Base-by-base conservation (phyloP, 1,140 invertebrate genomes). In the Drosophila miranda region DNA sequence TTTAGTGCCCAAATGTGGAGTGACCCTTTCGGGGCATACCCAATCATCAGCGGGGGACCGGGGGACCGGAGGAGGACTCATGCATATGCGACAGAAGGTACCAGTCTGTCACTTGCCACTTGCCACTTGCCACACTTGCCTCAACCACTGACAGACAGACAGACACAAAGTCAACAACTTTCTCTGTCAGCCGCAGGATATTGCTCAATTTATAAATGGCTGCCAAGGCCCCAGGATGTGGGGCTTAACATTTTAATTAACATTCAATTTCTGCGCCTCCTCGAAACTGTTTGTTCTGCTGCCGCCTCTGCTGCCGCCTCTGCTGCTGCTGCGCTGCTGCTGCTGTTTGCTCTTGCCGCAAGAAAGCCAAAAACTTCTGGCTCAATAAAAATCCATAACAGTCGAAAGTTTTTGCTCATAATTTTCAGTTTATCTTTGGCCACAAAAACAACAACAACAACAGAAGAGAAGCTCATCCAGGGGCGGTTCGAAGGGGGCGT, bases 371-470 rank as follows among this genome's bases (percentile, higher is more conserved):
- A 54, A 59, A 64, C 63, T 34, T 62, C 48, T 68, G 62, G 68
- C 57, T 73, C 63, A 60, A 78, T 78, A 78, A 78, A 78, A 78
- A 78, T 78, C 57, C 71, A 69, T 73, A 77, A 61, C 53, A 68
- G 78, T 72, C 45, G 34, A 76, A 50, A 62, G 48, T 57, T 64
- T 74, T 58, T 19, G 46, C 77, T 53, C 54, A 68, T 78, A 81
- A 81, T 77, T 76, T 55, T 73, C 44, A 62, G 68, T 73, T 81
- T 81, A 73, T 81, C 63, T 76, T 69, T 81, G 14, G 55, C 43
- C 41, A 14, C 21, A 43, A 26, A 46, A 67, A 38, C 21, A 26
- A 9, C 16, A 66, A 34, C 14, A 26, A 9, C 19, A 64, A 34
- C 4, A 50, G 2, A 23, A 48, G 13, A 23, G 13, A 26, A 46